Evolutionary conservation across 2,888 invertebrate genomes (phyloP), one percentile per base, ranked within the genome.

Genomic region (Volucella zonaria): DNA sequence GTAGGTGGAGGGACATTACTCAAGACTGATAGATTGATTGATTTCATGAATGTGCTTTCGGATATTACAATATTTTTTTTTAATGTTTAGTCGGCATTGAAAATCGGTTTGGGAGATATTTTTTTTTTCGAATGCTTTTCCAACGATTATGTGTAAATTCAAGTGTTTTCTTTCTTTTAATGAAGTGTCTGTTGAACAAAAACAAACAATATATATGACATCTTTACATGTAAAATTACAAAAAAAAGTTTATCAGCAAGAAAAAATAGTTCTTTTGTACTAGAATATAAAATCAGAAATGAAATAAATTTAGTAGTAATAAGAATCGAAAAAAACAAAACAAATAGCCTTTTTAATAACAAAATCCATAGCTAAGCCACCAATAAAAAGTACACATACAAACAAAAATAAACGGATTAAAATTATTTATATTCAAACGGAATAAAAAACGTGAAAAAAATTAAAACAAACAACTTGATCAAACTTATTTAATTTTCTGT

Each of bases 341-440:
- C 1, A 31, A 70, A 78, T 70, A 78, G 78, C 78, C 78, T 78
- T 78, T 78, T 70, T 56, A 70, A 70, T 62, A 47, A 42, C 15
- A 43, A 76, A 76, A 61, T 40, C 38, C 6, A 78, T 70, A 64
- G 62, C 64, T 78, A 45, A 75, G 56, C 58, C 59, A 70, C 51
- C 52, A 49, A 78, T 56, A 62, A 70, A 18, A 71, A 64, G 15
- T 47, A 49, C 42, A 59, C 43, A 70, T 42, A 51, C 56, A 78
- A 38, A 70, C 70, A 70, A 49, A 31, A 64, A 62, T 62, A 54
- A 71, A 56, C 49, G 47, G 70, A 64, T 43, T 54, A 64, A 38
- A 78, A 78, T 64, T 71, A 78, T 78, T 78, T 78, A 64, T 78
- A 70, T 68, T 31, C 31, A 70, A 70, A 70, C 31, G n/a, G 52